Percentiles rank a stretch among this genome's conserved stretches.
These are phyloP conservation scores for Ctenopoma multispine DNA, from an alignment of 2,797 vertebrate genomes.

Conservation along the genomic window DNA sequence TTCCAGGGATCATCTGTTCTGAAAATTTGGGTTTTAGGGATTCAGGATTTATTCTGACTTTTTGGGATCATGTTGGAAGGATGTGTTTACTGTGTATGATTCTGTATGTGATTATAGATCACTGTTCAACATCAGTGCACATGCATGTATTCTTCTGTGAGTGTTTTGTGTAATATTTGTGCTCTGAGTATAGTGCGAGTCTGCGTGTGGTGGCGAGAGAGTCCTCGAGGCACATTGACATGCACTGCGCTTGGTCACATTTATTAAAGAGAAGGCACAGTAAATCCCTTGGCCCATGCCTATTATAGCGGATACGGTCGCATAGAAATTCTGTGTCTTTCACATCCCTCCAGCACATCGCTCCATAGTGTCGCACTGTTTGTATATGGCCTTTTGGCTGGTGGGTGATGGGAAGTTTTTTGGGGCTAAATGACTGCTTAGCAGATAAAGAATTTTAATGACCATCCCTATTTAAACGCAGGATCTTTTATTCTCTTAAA, in stretches of 20 bases:
- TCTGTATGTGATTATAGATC: too few relatives aligned
- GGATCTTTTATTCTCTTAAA: slow-evolving; percentile 69
- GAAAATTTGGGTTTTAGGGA: not conserved
- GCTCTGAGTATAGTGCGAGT: slow-evolving; percentile 16
- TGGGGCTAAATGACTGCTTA: slow-evolving; percentile 72
- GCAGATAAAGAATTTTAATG: slow-evolving; percentile 83
- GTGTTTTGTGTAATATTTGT: not conserved
- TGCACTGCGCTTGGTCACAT: slow-evolving; percentile 72
- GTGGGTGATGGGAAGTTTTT: slow-evolving; percentile 46
- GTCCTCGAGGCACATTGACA: slow-evolving; percentile 61
- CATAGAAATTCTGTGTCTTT: slow-evolving; percentile 73
- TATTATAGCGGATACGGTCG: slow-evolving; percentile 60
- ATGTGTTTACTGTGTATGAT: too few relatives aligned
- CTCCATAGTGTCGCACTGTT: slow-evolving; percentile 64
- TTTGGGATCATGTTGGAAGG: not conserved
- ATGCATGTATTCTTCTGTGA: not conserved
- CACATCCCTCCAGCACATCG: slow-evolving; percentile 62
- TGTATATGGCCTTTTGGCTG: slow-evolving; percentile 70
- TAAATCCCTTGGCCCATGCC: slow-evolving; percentile 73
- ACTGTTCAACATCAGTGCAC: not conserved
- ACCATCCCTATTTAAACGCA: slow-evolving; percentile 66
- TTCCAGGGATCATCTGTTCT: not conserved
- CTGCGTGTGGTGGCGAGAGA: slow-evolving; percentile 56
- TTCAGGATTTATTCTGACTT: not conserved
- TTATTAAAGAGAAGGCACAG: slow-evolving; percentile 79